A percentile compares a stretch with the other conserved stretches of the same genome.
Conservation (phyloP, 2,113 vertebrate species). For the Urocolius indicus region DNA sequence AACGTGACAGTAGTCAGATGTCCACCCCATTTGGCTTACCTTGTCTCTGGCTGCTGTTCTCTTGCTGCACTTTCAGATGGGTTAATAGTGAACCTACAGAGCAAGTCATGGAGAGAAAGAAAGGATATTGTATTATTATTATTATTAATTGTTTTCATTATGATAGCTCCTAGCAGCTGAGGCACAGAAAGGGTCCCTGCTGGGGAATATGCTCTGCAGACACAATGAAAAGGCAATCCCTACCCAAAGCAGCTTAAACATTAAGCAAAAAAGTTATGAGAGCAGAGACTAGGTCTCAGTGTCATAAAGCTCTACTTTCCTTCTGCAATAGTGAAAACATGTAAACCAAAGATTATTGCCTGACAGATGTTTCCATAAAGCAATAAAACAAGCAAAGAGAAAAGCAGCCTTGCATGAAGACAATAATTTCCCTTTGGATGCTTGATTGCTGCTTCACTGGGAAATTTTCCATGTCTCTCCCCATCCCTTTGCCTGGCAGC, state of each 20-base stretch:
- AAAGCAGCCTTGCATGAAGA: conserved; percentile 19
- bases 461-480: not conserved
- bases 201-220: not conserved
- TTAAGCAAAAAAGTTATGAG: not conserved
- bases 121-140: not conserved
- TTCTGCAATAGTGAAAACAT: conserved; percentile 14
- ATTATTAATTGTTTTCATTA: conserved; percentile 46
- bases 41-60: not conserved
- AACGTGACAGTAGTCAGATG: not conserved
- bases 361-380: conserved; percentile 26
- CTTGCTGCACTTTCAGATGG: not conserved
- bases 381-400: conserved; percentile 28
- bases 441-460: not conserved
- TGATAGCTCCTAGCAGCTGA: not conserved
- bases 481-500: not conserved
- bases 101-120: not conserved
- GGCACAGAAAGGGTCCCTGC: not conserved
- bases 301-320: conserved; percentile 19
- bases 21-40: not conserved
- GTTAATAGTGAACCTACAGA: not conserved
- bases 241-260: not conserved
- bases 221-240: not conserved
- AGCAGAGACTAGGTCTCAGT: not conserved
- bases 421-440: conserved; percentile 39
- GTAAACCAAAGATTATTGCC: conserved; percentile 35